phyloP scores from a whole-genome alignment of 2,888 invertebrate genomes.

The Pegoplata infirma region DNA sequence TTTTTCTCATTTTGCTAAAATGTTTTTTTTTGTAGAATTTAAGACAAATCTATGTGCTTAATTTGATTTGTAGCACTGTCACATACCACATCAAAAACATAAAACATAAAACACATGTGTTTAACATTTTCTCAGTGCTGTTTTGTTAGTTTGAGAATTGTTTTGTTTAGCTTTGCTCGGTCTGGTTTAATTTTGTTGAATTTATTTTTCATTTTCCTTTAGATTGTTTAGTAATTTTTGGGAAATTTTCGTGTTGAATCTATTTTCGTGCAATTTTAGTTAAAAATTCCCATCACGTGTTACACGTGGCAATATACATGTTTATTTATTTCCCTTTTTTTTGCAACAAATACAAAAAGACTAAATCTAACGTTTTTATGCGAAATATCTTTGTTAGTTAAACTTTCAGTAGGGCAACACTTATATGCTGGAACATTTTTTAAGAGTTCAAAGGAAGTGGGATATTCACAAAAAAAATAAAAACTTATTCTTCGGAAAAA shows the following conservation, averaged over 20 bases:
- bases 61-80: slow-evolving; percentile 60
- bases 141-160: background rate
- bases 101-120: slow-evolving; percentile 58
- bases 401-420: no score
- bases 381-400: slow-evolving; percentile 25
- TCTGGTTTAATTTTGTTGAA: background rate
- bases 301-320: slow-evolving; percentile 45
- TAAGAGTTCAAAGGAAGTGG: no score
- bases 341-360: slow-evolving; percentile 14
- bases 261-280: slow-evolving; percentile 15
- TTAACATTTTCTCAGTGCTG: slow-evolving; percentile 48
- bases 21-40: slow-evolving; percentile 21
- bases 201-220: slow-evolving; percentile 21
- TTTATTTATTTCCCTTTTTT: no score
- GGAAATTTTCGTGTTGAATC: slow-evolving; percentile 16
- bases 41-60: slow-evolving; percentile 57
- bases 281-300: slow-evolving; percentile 55
- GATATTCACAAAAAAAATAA: no score
- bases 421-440: no score
- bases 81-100: slow-evolving; percentile 56
- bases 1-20: slow-evolving; percentile 17
- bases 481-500: no score
- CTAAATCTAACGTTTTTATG: slow-evolving; percentile 32
- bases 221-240: slow-evolving; percentile 8
- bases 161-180: slow-evolving; percentile 12